Base-by-base conservation (phyloP, 2,888 invertebrate species). In the Ecliptopera silaceata region DNA sequence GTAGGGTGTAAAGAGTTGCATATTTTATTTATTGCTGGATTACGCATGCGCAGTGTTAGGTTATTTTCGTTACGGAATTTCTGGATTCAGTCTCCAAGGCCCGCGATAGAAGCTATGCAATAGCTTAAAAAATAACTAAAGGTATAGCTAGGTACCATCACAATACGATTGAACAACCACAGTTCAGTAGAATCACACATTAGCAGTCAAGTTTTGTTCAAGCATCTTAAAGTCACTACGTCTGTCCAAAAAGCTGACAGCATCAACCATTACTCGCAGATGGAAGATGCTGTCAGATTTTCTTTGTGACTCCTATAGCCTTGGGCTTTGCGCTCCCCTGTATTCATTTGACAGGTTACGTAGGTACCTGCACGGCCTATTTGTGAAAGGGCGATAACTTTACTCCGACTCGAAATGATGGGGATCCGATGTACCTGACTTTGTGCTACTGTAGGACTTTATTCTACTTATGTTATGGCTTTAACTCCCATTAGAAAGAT, bases 381-480 rank as follows among this genome's bases (percentile, higher is more conserved):
- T 88, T 88, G 86, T 86, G 80, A 77, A 74, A 74, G 82, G 79
- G 85, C 84, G 84, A 84, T 87, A 86, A 88, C 86, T 86, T 56
- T 77, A 78, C 82, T 81, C 80, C 73, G 71, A 72, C 75, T 77
- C 79, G 74, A 71, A 77, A 72, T 74, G 72, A 70, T 70, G 75
- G 74, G 80, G 79, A 76, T 85, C 84, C 79, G 76, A 79, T 71
- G 34, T 13, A 34, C 79, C 82, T 69, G 38, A 17, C 65, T 66
- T 65, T 70, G 39, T 29, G 53, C 43, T 56, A 22, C 39, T 55
- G 52, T 26, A 13, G n/a, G 15, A 38, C n/a, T 52, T n/a, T 31
- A 26, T 26, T 31, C 39, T 12, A 39, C 10, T 36, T 41, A 26
- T 22, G 12, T 26, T 43, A 48, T 17, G 29, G 13, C 18, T 31